Evolutionary conservation across 2,888 invertebrate genomes (phyloP).

Genomic region (Allolobophora icterica): DNA sequence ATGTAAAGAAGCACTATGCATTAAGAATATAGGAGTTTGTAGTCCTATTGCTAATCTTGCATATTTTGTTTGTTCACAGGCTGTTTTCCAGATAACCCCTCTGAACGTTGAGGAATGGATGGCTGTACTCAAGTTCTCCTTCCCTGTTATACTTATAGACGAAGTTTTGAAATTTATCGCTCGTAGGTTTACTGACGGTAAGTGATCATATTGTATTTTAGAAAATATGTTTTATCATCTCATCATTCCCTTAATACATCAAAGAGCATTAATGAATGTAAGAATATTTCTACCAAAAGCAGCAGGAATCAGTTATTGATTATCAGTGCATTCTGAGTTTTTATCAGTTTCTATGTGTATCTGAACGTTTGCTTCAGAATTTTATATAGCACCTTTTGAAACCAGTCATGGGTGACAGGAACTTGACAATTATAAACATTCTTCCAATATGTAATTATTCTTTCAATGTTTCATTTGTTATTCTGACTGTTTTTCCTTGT

Average conservation of each 20-base stretch:
- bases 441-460: background rate
- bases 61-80: slow-evolving; percentile 70
- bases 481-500: background rate
- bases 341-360: background rate
- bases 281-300: background rate
- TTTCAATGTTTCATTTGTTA: background rate
- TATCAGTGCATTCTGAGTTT: background rate
- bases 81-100: slow-evolving; percentile 99
- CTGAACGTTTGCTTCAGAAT: background rate
- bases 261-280: background rate
- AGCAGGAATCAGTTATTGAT: background rate
- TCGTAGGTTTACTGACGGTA: slow-evolving; percentile 99
- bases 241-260: background rate
- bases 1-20: too few relatives aligned
- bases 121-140: slow-evolving; percentile 98
- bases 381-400: background rate
- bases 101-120: slow-evolving; percentile 92
- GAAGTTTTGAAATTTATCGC: slow-evolving; percentile 99
- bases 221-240: background rate
- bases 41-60: background rate
- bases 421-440: background rate
- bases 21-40: too few relatives aligned
- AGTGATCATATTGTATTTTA: slow-evolving; percentile 54
- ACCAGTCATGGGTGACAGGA: background rate
- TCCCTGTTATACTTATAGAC: slow-evolving; percentile 98